Conservation (phyloP, 2,797 vertebrate genomes). For the Chelonia mydas region DNA sequence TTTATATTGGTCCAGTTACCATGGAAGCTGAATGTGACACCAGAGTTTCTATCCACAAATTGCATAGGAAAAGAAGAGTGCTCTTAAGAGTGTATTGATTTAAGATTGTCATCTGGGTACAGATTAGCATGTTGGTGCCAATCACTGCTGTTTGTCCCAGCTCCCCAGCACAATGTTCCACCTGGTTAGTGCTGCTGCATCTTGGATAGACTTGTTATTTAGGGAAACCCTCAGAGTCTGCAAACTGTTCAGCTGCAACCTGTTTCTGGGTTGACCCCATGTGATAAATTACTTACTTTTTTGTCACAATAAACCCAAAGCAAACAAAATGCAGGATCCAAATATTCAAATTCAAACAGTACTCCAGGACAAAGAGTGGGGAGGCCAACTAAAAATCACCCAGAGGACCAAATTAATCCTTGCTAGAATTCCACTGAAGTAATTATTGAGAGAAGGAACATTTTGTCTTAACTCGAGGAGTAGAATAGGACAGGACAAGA, state of each 20-base stretch:
- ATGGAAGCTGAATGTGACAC: background rate
- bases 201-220: background rate
- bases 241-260: background rate
- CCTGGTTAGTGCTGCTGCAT: background rate
- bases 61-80: background rate
- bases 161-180: background rate
- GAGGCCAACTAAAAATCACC: background rate
- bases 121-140: background rate
- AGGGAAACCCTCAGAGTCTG: background rate
- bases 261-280: background rate
- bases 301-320: background rate
- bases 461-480: background rate
- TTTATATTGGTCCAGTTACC: background rate
- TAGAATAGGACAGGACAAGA: background rate
- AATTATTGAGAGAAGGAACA: background rate
- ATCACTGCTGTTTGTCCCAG: conserved; percentile 31
- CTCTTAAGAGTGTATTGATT: background rate
- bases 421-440: background rate
- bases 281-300: background rate
- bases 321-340: background rate
- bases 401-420: background rate
- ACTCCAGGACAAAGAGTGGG: background rate
- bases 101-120: background rate
- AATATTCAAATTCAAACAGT: background rate
- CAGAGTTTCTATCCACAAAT: background rate